These are phyloP conservation scores for Cyclopterus lumpus DNA, from an alignment of 2,797 vertebrate species.

Conservation along the genomic window DNA sequence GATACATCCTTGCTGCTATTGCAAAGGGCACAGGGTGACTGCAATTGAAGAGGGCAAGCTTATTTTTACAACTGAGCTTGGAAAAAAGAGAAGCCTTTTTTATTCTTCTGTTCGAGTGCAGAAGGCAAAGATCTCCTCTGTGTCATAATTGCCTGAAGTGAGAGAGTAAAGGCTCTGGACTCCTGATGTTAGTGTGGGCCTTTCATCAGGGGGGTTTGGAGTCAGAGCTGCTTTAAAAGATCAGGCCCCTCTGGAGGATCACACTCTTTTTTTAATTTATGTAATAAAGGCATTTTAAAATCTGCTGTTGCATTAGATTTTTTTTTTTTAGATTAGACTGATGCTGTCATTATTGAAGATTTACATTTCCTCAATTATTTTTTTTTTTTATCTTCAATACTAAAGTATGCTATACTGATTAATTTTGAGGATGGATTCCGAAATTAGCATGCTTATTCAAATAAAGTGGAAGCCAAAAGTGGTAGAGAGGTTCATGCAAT, in stretches of 20 bases:
- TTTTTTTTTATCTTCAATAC: slow-evolving; percentile 71
- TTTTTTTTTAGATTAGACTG: slow-evolving; percentile 45
- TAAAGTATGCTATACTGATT: slow-evolving; percentile 77
- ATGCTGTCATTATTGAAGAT: slow-evolving; percentile 34
- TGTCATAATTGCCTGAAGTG: slow-evolving; percentile 89
- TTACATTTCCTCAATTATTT: slow-evolving; percentile 69
- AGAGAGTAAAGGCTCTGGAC: slow-evolving; percentile 85
- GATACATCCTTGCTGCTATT: slow-evolving; percentile 85
- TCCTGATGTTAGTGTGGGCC: slow-evolving; percentile 83
- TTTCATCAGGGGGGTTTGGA: slow-evolving; percentile 81
- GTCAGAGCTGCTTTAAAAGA: slow-evolving; percentile 84
- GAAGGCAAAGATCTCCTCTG: slow-evolving; percentile 85
- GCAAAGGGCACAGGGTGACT: slow-evolving; percentile 82
- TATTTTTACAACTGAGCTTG: slow-evolving; percentile 85
- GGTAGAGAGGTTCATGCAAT: slow-evolving; percentile 86
- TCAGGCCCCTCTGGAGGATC: slow-evolving; percentile 79
- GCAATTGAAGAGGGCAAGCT: slow-evolving; percentile 82
- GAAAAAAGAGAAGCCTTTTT: slow-evolving; percentile 79
- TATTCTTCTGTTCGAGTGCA: slow-evolving; percentile 78
- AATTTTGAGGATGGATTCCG: slow-evolving; percentile 77
- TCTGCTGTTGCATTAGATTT: slow-evolving; percentile 51
- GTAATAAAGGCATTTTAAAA: slow-evolving; percentile 82
- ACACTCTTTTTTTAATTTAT: slow-evolving; percentile 81
- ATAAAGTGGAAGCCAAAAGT: slow-evolving; percentile 87
- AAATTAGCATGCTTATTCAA: slow-evolving; percentile 86